Evolutionary conservation across 2,113 vertebrate species (phyloP).

Genomic region (Fulica atra): DNA sequence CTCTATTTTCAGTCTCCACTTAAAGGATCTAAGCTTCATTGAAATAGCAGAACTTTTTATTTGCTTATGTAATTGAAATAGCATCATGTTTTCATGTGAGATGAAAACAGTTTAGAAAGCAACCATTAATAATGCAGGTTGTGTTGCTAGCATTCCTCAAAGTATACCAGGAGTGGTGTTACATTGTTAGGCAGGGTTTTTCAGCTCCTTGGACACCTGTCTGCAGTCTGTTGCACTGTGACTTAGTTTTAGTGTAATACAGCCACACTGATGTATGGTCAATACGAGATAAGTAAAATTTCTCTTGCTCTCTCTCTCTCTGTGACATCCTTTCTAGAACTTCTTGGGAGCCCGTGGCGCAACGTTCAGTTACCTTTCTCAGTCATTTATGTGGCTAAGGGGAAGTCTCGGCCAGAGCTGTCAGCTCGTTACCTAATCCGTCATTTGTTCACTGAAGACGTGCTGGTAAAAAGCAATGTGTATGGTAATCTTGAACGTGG

Average conservation of each 20-base stretch:
- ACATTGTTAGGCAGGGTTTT: neutral
- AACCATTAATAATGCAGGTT: neutral
- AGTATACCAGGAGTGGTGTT: neutral
- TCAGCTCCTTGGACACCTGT: neutral
- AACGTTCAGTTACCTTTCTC: conserved; percentile 71
- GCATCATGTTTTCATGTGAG: neutral
- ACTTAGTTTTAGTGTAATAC: neutral
- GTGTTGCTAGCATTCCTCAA: neutral
- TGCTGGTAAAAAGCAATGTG: conserved; percentile 77
- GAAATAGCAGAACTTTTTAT: neutral
- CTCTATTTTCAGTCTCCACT: neutral
- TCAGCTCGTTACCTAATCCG: conserved; percentile 78
- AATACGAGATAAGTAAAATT: neutral
- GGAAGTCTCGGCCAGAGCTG: conserved; percentile 69
- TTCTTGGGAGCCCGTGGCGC: conserved; percentile 72
- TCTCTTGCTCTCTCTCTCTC: neutral
- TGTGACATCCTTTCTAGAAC: conserved; percentile 51
- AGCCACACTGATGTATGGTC: neutral
- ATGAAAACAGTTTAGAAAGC: neutral
- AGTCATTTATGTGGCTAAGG: conserved; percentile 69
- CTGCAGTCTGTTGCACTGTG: neutral
- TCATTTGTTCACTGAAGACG: conserved; percentile 78
- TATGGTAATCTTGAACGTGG: conserved; percentile 71
- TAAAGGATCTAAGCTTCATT: neutral
- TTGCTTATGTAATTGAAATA: neutral